Base-by-base conservation (phyloP, 2,797 vertebrate genomes). In the Rhinella marina region DNA sequence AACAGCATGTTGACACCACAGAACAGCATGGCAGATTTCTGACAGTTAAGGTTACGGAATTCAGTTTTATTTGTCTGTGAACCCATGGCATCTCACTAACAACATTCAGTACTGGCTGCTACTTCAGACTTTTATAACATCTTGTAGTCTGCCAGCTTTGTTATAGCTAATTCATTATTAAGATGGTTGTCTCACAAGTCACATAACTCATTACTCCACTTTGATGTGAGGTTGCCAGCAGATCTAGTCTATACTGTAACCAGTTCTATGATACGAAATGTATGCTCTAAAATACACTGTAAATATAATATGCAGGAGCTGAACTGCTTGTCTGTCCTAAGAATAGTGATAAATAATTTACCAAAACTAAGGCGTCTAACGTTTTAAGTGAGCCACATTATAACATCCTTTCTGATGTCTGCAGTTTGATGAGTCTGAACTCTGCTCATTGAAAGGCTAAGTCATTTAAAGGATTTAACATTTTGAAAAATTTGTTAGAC, bases 91-190 rank as follows among this genome's bases (percentile, higher is more conserved):
- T 57, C 48, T 76, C 16, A 50, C 64, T 29, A 75, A 85, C n/a
- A 75, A 41, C 48, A 17, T 62, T 80, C 32, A 73, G 54, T 10
- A 48, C 81, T 84, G 72, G 62, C 76, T 88, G 75, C 41, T 54
- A 54, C 48, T 27, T 88, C 64, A 88, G 76, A 73, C 82, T 88
- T 88, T 48, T 29, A 73, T 80, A 80, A 56, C 41, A 62, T 84
- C 62, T 84, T 88, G 66, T 72, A 79, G 54, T 85, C 77, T 88
- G 87, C 56, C 82, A 85, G 76, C 52, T 85, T 79, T 81, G 64
- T 75, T 85, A 81, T 56, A 85, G 41, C 82, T 88, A 88, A 85
- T 88, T 88, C 56, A 85, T 88, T 88, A 85, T 88, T 88, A 88
- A 88, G 41, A 32, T 32, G 81, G 64, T 85, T 88, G 82, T 81